Percentiles rank a stretch among this genome's conserved stretches.
These are phyloP conservation scores for Papilio polyxenes DNA, from an alignment of 1,140 invertebrate genomes.

Conservation along the genomic window DNA sequence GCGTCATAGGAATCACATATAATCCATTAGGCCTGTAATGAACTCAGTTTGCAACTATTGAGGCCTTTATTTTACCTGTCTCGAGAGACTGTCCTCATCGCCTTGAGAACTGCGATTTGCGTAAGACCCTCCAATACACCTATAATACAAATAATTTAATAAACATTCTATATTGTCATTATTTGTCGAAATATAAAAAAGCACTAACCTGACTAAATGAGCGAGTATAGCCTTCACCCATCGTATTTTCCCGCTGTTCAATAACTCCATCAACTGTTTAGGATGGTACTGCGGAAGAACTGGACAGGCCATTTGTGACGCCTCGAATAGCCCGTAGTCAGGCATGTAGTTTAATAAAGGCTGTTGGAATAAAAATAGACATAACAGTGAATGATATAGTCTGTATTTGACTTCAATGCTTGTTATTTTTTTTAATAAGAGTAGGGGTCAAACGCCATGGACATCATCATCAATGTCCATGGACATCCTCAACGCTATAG, in stretches of 20 bases:
- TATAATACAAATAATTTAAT: not conserved
- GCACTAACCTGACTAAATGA: slow-evolving; percentile 90
- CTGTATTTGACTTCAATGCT: too few relatives aligned
- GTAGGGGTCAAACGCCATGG: too few relatives aligned
- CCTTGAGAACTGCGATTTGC: slow-evolving; percentile 77
- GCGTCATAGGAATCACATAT: slow-evolving; percentile 29
- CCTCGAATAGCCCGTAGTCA: slow-evolving; percentile 97
- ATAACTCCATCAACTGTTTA: slow-evolving; percentile 98
- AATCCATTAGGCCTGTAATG: not conserved
- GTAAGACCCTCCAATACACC: slow-evolving; percentile 8
- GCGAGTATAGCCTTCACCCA: slow-evolving; percentile 99
- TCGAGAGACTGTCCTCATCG: slow-evolving; percentile 84
- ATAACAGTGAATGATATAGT: too few relatives aligned
- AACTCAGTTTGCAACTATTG: slow-evolving; percentile 1
- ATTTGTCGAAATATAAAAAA: not conserved
- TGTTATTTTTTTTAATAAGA: too few relatives aligned
- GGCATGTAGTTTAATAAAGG: slow-evolving; percentile 88
- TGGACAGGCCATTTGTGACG: slow-evolving; percentile 96
- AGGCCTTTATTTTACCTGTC: slow-evolving; percentile 66
- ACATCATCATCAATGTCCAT: too few relatives aligned
- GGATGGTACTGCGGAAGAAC: slow-evolving; percentile 99
- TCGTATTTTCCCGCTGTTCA: slow-evolving; percentile 98
- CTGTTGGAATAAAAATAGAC: slow-evolving; percentile 51
- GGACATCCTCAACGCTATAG: too few relatives aligned
- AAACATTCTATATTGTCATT: not conserved